Evolutionary conservation across 2,888 invertebrate genomes (phyloP).

Genomic region (Agrotis puta): DNA sequence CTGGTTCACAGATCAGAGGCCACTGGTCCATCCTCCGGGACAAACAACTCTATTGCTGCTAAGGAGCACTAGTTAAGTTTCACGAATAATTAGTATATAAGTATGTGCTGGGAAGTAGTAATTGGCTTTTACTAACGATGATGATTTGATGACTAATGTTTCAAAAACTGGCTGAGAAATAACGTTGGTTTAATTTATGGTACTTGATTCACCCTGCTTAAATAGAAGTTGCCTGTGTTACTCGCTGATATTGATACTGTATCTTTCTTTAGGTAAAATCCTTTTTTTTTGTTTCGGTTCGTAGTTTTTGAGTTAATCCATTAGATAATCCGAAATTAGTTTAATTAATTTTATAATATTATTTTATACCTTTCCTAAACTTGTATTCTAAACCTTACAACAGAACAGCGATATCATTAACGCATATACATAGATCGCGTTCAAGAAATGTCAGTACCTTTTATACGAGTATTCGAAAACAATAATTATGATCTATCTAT

Average conservation of each 20-base stretch:
- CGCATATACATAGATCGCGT: background rate
- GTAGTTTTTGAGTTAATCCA: too few relatives aligned
- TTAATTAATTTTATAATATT: too few relatives aligned
- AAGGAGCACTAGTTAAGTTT: constrained; percentile 52
- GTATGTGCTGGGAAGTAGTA: constrained; percentile 5
- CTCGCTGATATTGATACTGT: too few relatives aligned
- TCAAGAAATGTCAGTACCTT: background rate
- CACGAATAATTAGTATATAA: constrained; percentile 43
- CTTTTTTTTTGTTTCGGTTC: too few relatives aligned
- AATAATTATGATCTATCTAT: too few relatives aligned
- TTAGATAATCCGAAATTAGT: too few relatives aligned
- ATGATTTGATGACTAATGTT: constrained; percentile 39
- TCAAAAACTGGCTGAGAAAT: constrained; percentile 18
- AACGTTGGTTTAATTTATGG: background rate
- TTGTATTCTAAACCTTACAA: too few relatives aligned
- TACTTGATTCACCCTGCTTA: too few relatives aligned
- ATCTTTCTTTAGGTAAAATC: too few relatives aligned
- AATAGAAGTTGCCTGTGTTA: too few relatives aligned
- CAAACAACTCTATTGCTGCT: constrained; percentile 76
- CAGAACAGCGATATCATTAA: too few relatives aligned
- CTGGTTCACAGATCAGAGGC: constrained; percentile 76
- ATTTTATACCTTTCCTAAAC: too few relatives aligned
- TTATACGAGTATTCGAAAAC: background rate
- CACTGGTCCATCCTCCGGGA: constrained; percentile 80
- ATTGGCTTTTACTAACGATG: constrained; percentile 38